phyloP scores from a whole-genome alignment of 2,888 invertebrate species.

The Macaria notata region DNA sequence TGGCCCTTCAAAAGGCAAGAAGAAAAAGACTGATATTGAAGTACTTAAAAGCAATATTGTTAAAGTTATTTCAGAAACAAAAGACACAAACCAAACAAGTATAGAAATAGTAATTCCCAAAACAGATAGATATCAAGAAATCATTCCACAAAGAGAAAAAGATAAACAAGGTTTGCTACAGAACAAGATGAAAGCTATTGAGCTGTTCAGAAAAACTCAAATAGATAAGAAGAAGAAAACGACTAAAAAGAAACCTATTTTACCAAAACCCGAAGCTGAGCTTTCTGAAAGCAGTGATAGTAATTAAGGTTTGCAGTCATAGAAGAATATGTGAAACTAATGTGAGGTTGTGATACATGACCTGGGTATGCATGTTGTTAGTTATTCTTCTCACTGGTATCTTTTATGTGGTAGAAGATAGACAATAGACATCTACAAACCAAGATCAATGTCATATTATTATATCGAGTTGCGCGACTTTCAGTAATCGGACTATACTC shows the following conservation, averaged over 20 bases:
- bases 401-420: no score
- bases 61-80: slow-evolving; percentile 51
- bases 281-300: slow-evolving; percentile 85
- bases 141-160: slow-evolving; percentile 89
- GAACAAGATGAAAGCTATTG: slow-evolving; percentile 89
- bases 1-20: slow-evolving; percentile 49
- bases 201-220: slow-evolving; percentile 86
- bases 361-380: no score
- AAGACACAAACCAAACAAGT: slow-evolving; percentile 42
- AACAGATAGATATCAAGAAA: slow-evolving; percentile 72
- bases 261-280: slow-evolving; percentile 83
- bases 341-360: no score
- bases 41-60: slow-evolving; percentile 50
- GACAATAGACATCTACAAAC: no score
- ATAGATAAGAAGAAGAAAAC: slow-evolving; percentile 80
- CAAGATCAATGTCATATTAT: no score
- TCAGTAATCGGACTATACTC: no score
- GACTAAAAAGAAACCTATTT: slow-evolving; percentile 62
- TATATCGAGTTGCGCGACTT: no score
- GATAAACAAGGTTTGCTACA: slow-evolving; percentile 84
- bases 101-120: slow-evolving; percentile 64
- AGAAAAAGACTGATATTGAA: slow-evolving; percentile 43
- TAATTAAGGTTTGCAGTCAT: slow-evolving; percentile 57
- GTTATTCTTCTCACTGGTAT: no score
- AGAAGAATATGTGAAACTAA: not conserved